Base-by-base conservation (phyloP, 2,888 invertebrate species). In the Tetramorium bicarinatum region DNA sequence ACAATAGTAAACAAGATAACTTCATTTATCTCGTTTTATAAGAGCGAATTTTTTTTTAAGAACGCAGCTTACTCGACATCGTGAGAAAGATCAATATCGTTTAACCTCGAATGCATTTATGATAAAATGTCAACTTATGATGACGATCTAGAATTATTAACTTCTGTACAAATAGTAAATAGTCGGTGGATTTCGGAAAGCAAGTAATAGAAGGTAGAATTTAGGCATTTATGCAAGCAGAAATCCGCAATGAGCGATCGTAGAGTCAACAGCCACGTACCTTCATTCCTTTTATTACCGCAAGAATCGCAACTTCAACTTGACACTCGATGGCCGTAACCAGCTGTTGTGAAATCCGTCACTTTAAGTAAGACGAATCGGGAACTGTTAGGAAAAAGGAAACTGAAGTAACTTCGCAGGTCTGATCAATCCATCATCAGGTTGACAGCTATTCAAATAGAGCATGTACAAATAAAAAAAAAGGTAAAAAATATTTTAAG, bases 361-460 rank as follows among this genome's bases (percentile, higher is more conserved):
- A 80, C 84, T 83, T 66, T 85, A 89, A 89, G 74, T 86, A 92
- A 92, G 92, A 92, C 89, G 86, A 91, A 92, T 92, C 86, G 89
- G 41, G 77, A 29, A 67, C 76, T 61, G 67, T 66, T 52, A 25
- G 54, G 49, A 52, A 82, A 72, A 67, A 41, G 64, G n/a, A 72
- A 52, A 64, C 61, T 72, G 38, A 74, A 83, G 69, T 76, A 82
- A 64, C 79, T 71, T 80, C 34, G 44, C 13, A 66, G 77, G 11
- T 11, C n/a, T 29, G 69, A 67, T 41, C 83, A 82, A 89, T 89
- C 88, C 87, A 90, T 89, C 90, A 87, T 79, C 79, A 72, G 54
- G 34, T 25, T 74, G 83, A 85, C 75, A 74, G 66, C 56, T 62
- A 81, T 86, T 66, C 66, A 77, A 77, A 82, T 49, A 52, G 18